Percentiles rank a stretch among this genome's conserved stretches.
Evolutionary conservation across 1,140 invertebrate species (phyloP).

Genomic region (Parasteatoda tepidariorum): DNA sequence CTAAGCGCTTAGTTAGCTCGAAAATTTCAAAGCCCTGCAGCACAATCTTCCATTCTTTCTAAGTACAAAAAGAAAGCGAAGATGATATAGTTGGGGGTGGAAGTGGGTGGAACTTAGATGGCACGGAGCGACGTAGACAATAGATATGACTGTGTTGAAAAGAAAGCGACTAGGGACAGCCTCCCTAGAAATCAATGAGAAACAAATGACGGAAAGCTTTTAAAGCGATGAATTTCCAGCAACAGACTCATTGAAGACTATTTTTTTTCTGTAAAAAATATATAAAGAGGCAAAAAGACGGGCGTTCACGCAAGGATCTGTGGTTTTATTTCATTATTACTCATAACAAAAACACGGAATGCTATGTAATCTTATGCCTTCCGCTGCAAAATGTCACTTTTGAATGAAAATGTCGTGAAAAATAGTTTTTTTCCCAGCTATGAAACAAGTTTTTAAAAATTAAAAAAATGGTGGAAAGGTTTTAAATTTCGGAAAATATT

Average conservation of each 20-base stretch:
- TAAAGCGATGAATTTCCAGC: slow-evolving; percentile 48
- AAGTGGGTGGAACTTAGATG: background rate
- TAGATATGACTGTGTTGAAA: slow-evolving; percentile 47
- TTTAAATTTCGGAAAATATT: background rate
- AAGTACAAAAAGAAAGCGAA: slow-evolving; percentile 10
- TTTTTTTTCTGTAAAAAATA: background rate
- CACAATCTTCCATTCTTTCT: no score
- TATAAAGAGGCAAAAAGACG: background rate
- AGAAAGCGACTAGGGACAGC: slow-evolving; percentile 25
- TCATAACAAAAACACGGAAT: background rate
- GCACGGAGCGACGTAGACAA: slow-evolving; percentile 31
- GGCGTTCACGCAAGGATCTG: background rate
- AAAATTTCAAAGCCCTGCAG: no score
- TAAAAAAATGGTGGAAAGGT: background rate
- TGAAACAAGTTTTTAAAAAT: background rate
- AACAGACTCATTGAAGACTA: background rate
- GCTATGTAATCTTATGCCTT: background rate
- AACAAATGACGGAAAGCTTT: slow-evolving; percentile 57
- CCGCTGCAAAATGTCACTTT: background rate
- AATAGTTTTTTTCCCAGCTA: background rate
- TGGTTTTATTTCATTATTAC: slow-evolving; percentile 1
- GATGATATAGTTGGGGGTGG: background rate
- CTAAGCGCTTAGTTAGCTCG: no score
- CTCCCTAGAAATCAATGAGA: slow-evolving; percentile 42
- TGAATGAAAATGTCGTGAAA: background rate